A percentile compares a stretch with the other conserved stretches of the same genome.
These are phyloP conservation scores for Ricordea florida DNA, from an alignment of 92 coral and sea anemone genomes.

Conservation along the genomic window DNA sequence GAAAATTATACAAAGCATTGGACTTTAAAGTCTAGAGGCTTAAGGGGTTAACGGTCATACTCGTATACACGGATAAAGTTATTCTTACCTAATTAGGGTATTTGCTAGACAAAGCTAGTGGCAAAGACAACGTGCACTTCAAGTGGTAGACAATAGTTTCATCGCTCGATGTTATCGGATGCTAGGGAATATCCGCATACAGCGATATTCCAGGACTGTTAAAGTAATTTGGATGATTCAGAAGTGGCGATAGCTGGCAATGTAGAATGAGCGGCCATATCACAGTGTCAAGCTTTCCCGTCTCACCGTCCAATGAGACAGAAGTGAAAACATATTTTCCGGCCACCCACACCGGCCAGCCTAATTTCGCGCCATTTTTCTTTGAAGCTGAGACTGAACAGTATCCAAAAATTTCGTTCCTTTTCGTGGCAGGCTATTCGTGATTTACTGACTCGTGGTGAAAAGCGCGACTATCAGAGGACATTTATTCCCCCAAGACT, in stretches of 20 bases:
- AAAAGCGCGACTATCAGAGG: constrained; percentile 20
- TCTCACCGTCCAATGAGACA: constrained; percentile 6
- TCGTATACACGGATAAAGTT: no score
- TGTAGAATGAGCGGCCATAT: background rate
- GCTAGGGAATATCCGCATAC: background rate
- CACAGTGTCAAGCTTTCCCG: background rate
- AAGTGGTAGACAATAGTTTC: background rate
- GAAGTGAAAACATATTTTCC: background rate
- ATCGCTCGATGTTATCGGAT: background rate
- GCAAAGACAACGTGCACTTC: no score
- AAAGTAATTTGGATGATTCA: background rate
- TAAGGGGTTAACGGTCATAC: no score
- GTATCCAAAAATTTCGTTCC: constrained; percentile 1
- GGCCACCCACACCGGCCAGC: constrained; percentile 23
- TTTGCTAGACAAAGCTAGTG: no score
- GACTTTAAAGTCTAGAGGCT: no score
- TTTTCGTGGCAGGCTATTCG: constrained; percentile 1
- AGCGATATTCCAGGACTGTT: constrained; percentile 7
- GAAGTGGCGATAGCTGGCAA: background rate
- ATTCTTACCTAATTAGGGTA: no score
- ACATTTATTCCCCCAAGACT: constrained; percentile 25
- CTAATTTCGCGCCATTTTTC: background rate
- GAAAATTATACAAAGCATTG: no score
- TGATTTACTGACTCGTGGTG: background rate
- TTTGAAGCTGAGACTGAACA: background rate